Conservation (phyloP, 2,797 vertebrate species). For the Neoniphon sammara region DNA sequence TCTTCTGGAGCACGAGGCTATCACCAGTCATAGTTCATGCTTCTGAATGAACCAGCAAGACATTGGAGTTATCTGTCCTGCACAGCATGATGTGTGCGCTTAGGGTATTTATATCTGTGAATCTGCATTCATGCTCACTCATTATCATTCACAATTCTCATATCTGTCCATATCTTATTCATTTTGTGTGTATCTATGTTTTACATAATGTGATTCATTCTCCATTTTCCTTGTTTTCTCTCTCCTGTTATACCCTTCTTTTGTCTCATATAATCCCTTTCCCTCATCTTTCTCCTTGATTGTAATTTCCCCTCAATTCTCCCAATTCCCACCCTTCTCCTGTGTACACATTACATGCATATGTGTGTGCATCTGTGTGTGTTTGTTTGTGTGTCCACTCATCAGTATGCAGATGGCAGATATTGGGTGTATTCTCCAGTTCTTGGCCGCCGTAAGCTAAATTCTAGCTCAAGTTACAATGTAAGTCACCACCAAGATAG, state of each 20-base stretch:
- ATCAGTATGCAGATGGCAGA: conserved; percentile 94
- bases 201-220: conserved; percentile 20
- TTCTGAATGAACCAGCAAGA: conserved; percentile 47
- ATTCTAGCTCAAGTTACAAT: conserved; percentile 79
- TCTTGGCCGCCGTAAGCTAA: conserved; percentile 85
- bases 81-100: conserved; percentile 54
- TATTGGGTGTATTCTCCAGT: conserved; percentile 97
- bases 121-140: conserved; percentile 37
- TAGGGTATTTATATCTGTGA: conserved; percentile 39
- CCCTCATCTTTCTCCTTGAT: neutral
- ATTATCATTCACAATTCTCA: conserved; percentile 32
- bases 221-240: conserved; percentile 39
- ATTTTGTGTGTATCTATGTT: conserved; percentile 2
- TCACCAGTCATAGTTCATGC: conserved; percentile 30
- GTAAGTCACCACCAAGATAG: conserved; percentile 77
- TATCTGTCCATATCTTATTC: neutral
- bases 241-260: too few relatives aligned
- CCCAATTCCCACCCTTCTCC: conserved; percentile 8
- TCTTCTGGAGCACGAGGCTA: conserved; percentile 45
- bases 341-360: neutral
- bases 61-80: conserved; percentile 30
- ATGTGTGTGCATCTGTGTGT: conserved; percentile 39
- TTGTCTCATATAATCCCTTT: too few relatives aligned
- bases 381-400: conserved; percentile 56
- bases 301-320: conserved; percentile 8